Evolutionary conservation across 1,140 invertebrate genomes (phyloP), one percentile per base, ranked within the genome.

Genomic region (Drosophila obscura): DNA sequence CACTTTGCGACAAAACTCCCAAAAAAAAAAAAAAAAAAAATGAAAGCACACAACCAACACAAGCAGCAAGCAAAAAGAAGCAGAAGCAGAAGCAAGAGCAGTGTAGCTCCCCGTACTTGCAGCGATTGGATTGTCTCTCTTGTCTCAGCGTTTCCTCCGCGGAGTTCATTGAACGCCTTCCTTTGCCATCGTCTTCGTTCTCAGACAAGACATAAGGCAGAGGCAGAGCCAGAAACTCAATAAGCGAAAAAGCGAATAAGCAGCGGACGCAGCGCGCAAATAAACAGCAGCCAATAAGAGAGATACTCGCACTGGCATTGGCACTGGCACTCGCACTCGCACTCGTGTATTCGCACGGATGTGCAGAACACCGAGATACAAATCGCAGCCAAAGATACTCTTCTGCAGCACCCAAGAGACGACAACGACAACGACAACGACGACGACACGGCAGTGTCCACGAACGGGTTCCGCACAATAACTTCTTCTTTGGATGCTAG

Each of bases 201-300:
- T 41, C 62, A 75, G 72, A 75, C 73, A 75, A 75, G 72, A 75
- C 73, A 75, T 66, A 75, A 56, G 56, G 71, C 82, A 85, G 66
- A 55, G 19, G 49, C 65, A 68, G 8, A 9, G 31, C 2, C 31
- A 35, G 31, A 57, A 88, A 88, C 82, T 87, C 82, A 87, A 87
- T 87, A 87, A 87, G 80, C 78, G 82, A 87, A 35, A 35, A 35
- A 35, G 31, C 35, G 35, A 39, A 39, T 39, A 39, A 39, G 35
- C 35, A 39, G 35, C 35, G 35, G 11, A 87, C 82, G 69, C 78
- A 67, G 61, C 67, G 71, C 72, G 74, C 82, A 85, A 85, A 85
- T 85, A 85, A 85, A 87, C 82, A 85, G 74, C 83, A 88, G 82
- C 75, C 83, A 88, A 88, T 87, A 88, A 87, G 82, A 89, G 81